Percentiles rank a stretch among this genome's conserved stretches.
Evolutionary conservation across 2,113 vertebrate species (phyloP).

Genomic region (Clarias batrachus): DNA sequence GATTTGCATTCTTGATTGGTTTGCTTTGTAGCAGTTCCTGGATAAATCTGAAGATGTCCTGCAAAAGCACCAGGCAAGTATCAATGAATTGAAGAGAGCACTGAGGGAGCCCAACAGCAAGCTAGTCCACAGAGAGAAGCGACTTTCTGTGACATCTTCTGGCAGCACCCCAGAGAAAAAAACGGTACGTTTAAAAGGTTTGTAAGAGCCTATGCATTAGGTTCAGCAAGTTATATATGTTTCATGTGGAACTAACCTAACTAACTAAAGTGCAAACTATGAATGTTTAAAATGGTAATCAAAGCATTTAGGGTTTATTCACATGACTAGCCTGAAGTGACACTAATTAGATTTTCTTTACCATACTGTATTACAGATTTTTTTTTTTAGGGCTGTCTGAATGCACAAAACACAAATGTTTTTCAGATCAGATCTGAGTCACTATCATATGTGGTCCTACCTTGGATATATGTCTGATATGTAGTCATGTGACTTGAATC

Average conservation of each 20-base stretch:
- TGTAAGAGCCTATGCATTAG: neutral
- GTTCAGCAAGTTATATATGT: neutral
- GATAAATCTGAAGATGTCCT: conserved; percentile 97
- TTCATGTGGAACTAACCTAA: neutral
- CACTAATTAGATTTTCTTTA: too few relatives aligned
- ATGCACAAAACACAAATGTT: too few relatives aligned
- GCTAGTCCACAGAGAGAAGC: conserved; percentile 87
- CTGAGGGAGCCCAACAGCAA: conserved; percentile 98
- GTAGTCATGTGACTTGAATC: too few relatives aligned
- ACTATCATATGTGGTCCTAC: too few relatives aligned
- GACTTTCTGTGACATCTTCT: conserved; percentile 80
- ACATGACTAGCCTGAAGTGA: too few relatives aligned
- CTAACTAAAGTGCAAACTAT: neutral
- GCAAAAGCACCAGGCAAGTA: conserved; percentile 98
- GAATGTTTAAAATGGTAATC: conserved; percentile 22
- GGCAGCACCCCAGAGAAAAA: conserved; percentile 88
- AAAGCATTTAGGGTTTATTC: neutral
- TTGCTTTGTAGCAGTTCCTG: conserved; percentile 80
- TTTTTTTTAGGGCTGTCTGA: too few relatives aligned
- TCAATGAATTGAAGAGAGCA: conserved; percentile 98
- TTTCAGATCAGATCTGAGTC: too few relatives aligned
- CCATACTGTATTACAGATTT: too few relatives aligned
- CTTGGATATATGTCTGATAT: too few relatives aligned
- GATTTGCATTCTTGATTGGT: conserved; percentile 30
- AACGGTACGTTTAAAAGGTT: conserved; percentile 64